Percentiles rank a stretch among this genome's conserved stretches.
Conservation (phyloP, 2,113 vertebrate species). For the Nothocercus nigrocapillus region DNA sequence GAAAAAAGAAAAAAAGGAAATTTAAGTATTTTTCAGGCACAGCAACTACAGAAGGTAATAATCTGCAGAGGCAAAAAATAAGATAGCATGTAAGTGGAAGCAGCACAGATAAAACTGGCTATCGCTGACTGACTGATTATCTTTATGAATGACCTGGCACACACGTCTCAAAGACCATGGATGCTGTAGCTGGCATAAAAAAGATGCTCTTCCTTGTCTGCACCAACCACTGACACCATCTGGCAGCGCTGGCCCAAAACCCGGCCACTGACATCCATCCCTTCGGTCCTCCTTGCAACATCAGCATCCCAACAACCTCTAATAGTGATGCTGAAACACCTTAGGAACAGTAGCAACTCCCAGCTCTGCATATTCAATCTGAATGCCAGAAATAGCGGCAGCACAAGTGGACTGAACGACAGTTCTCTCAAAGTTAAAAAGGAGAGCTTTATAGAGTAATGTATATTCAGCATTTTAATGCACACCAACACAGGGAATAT, state of each 20-base stretch:
- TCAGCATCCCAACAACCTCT: rapidly evolving
- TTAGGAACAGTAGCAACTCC: not conserved
- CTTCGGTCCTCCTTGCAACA: not conserved
- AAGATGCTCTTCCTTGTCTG: not conserved
- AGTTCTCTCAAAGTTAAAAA: not conserved
- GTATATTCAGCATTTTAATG: not conserved
- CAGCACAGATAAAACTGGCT: not conserved
- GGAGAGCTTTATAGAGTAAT: not conserved
- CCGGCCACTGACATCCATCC: not conserved
- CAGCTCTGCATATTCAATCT: not conserved
- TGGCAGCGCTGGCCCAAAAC: not conserved
- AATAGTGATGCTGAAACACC: not conserved
- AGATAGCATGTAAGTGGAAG: not conserved
- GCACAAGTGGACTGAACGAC: rapidly evolving
- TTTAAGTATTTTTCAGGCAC: not conserved
- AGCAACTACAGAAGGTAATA: not conserved
- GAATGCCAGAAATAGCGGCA: not conserved
- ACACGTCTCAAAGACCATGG: not conserved
- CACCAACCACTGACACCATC: not conserved
- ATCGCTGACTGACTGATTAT: not conserved
- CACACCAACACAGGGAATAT: not conserved
- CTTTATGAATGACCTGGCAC: not conserved
- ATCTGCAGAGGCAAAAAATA: not conserved
- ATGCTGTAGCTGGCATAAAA: not conserved
- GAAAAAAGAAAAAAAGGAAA: not conserved